Conservation (phyloP, 1,140 invertebrate species). For the Trichonephila inaurata region DNA sequence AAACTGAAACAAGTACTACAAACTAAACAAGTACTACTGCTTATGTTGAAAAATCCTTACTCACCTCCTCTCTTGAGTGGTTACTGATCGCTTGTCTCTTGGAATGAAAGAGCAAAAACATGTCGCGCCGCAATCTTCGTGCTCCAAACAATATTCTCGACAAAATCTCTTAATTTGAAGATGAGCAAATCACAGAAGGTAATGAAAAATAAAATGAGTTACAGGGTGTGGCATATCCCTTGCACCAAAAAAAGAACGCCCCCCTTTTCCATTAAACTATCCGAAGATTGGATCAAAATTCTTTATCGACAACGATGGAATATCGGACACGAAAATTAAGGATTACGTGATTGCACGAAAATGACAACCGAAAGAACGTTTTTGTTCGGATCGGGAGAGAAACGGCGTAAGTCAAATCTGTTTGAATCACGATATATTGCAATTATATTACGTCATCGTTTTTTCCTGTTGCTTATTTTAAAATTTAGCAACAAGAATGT, state of each 20-base stretch:
- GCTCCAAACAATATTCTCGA: conserved; percentile 48
- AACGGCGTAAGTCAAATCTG: not conserved
- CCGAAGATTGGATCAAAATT: conserved; percentile 45
- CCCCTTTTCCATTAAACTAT: conserved; percentile 57
- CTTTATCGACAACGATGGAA: not conserved
- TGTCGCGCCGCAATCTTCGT: not conserved
- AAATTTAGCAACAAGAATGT: not conserved
- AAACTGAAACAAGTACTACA: too few species aligned
- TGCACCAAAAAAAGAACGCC: not conserved
- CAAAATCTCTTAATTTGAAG: conserved; percentile 49
- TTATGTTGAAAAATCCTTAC: too few species aligned
- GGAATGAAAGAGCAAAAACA: not conserved
- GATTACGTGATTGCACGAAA: not conserved
- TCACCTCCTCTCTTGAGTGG: too few species aligned
- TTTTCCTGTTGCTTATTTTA: not conserved
- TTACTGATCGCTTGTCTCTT: not conserved
- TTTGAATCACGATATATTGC: not conserved
- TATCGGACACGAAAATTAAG: not conserved
- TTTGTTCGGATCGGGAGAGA: not conserved
- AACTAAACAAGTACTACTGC: too few species aligned
- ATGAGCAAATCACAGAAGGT: conserved; percentile 14
- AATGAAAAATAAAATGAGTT: conserved; percentile 49
- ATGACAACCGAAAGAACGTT: conserved; percentile 25
- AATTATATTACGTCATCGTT: not conserved
- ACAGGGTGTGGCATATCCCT: conserved; percentile 45